phyloP scores from a whole-genome alignment of 2,113 vertebrate species.

The Pheucticus melanocephalus region DNA sequence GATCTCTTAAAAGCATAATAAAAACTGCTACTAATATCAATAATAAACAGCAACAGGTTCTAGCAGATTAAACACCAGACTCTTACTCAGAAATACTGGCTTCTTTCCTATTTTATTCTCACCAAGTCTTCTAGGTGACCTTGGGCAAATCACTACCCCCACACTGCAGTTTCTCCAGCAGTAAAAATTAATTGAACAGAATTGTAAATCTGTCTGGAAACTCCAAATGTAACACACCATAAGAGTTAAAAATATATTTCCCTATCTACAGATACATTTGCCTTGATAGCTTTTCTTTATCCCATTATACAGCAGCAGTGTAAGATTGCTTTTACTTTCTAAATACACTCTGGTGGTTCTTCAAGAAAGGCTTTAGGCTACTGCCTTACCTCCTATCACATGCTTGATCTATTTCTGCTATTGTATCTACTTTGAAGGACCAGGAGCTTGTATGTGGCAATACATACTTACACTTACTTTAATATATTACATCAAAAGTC shows the following conservation, averaged over 20 bases:
- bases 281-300: constrained; percentile 21
- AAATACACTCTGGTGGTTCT: not conserved
- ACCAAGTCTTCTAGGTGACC: constrained; percentile 19
- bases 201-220: not conserved
- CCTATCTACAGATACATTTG: not conserved
- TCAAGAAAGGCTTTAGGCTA: constrained; percentile 37
- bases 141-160: constrained; percentile 9
- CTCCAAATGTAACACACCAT: not conserved
- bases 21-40: not conserved
- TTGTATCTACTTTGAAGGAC: not conserved
- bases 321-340: constrained; percentile 5
- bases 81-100: not conserved
- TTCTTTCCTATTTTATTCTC: not conserved
- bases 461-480: not conserved
- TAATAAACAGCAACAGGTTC: not conserved
- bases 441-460: not conserved
- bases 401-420: constrained; percentile 31
- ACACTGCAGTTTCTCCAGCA: not conserved
- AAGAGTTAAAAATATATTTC: constrained; percentile 14
- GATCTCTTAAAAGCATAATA: not conserved
- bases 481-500: not conserved
- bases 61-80: not conserved
- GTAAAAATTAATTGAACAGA: not conserved
- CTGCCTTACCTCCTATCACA: constrained; percentile 35
- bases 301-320: not conserved